A percentile compares a stretch with the other conserved stretches of the same genome.
These are phyloP conservation scores for Oreotragus oreotragus DNA, from an alignment of 2,113 vertebrate genomes.

Conservation along the genomic window DNA sequence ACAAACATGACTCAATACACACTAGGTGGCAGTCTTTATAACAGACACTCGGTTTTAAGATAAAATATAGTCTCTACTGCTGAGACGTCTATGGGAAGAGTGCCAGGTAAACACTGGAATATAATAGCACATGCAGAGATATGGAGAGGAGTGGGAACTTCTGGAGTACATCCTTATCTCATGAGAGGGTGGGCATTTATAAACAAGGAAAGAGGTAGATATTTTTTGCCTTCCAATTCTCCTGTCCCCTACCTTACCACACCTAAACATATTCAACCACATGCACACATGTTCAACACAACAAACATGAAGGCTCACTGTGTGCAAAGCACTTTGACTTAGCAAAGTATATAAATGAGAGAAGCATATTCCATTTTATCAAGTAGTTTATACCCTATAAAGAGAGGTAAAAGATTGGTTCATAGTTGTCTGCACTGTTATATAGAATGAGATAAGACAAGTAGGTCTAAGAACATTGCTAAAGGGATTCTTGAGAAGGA, in stretches of 20 bases:
- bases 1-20: background rate
- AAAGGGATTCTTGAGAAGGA: background rate
- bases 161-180: background rate
- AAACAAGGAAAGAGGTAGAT: background rate
- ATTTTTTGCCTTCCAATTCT: background rate
- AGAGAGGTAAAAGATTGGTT: background rate
- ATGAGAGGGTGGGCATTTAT: background rate
- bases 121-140: background rate
- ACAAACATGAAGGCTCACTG: fast-evolving
- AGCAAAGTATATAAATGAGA: background rate
- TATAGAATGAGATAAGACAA: background rate
- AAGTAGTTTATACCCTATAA: background rate
- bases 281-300: background rate
- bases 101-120: background rate
- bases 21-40: background rate
- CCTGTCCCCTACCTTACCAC: background rate
- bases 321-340: background rate
- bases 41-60: background rate
- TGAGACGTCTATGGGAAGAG: background rate
- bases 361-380: background rate
- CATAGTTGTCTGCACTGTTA: background rate
- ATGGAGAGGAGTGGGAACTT: background rate
- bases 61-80: conserved; percentile 10
- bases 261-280: background rate
- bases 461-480: background rate